Evolutionary conservation across 2,113 vertebrate genomes (phyloP), one percentile per base, ranked within the genome.

Genomic region (Corythornis madagascariensis): DNA sequence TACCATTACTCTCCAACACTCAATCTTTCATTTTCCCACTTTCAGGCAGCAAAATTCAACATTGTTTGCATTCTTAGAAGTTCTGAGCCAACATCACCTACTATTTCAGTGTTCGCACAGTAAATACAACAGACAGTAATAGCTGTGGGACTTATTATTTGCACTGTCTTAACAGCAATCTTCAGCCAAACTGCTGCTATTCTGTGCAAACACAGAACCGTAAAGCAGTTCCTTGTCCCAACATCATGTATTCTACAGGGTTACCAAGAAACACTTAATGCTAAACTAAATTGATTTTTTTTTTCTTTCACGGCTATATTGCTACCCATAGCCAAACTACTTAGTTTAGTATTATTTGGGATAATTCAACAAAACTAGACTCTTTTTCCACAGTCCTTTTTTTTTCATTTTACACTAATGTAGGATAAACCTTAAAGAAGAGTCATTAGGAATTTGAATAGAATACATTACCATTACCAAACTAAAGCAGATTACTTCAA

Each of bases 121-220:
- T 63, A 75, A 82, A 79, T 47, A 72, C 0, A 4, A 60, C 17
- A 76, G 13, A 67, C 4, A 13, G 6, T 69, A 90, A 79, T n/a
- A 92, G 28, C 73, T 83, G 31, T 65, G 61, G 69, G n/a, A 65
- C 35, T 90, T 92, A 15, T 82, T 76, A 66, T 92, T 87, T 85
- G 10, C 38, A 56, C 43, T 87, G 16, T 60, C 57, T 84, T 82
- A 67, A 74, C n/a, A 84, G 35, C 40, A 85, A 16, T 48, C 50
- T 75, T 87, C 35, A 81, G 22, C 12, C 25, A 87, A 59, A 64
- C 31, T 67, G 9, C 57, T 64, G 43, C 29, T 89, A 25, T 45
- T 76, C 78, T 69, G 48, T 47, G 18, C 26, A 89, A 88, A 89
- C 33, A 70, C 8, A 64, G 24, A 65, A 88, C 7, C 53, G 29